Evolutionary conservation across 1,140 invertebrate species (phyloP).

Genomic region (Brachionus rubens): DNA sequence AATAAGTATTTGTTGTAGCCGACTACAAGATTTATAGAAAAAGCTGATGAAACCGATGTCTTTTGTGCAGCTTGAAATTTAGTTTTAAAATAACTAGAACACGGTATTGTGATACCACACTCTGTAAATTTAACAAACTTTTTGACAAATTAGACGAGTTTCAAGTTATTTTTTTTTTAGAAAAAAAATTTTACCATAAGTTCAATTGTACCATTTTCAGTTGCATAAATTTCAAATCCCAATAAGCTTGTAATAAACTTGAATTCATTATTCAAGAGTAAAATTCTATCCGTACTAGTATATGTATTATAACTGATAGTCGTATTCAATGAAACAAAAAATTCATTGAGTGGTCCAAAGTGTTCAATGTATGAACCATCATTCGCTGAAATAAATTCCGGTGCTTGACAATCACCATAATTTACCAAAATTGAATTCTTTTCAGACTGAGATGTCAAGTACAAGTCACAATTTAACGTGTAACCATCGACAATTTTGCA

Average conservation of each 20-base stretch:
- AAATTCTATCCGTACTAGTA: not conserved
- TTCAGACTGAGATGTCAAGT: too few relatives aligned
- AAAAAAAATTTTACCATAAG: constrained; percentile 5
- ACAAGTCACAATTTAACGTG: too few relatives aligned
- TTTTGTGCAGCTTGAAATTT: not conserved
- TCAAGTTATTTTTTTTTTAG: not conserved
- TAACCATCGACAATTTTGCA: too few relatives aligned
- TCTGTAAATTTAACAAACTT: too few relatives aligned
- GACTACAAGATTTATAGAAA: not conserved
- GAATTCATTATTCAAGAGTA: not conserved
- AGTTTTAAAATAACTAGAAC: not conserved
- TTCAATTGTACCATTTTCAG: not conserved
- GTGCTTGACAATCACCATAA: too few relatives aligned
- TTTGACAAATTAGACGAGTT: too few relatives aligned
- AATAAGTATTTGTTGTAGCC: not conserved
- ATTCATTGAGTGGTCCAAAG: too few relatives aligned
- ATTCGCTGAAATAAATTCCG: not conserved
- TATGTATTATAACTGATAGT: not conserved
- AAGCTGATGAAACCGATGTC: not conserved
- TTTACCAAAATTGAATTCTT: too few relatives aligned
- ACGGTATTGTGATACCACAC: not conserved
- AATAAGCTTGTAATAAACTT: not conserved
- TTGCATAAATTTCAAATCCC: constrained; percentile 9
- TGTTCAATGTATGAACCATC: too few relatives aligned
- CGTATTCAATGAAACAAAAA: too few relatives aligned